These are phyloP conservation scores for Lophotriccus pileatus DNA, from an alignment of 2,797 vertebrate genomes.

Conservation along the genomic window DNA sequence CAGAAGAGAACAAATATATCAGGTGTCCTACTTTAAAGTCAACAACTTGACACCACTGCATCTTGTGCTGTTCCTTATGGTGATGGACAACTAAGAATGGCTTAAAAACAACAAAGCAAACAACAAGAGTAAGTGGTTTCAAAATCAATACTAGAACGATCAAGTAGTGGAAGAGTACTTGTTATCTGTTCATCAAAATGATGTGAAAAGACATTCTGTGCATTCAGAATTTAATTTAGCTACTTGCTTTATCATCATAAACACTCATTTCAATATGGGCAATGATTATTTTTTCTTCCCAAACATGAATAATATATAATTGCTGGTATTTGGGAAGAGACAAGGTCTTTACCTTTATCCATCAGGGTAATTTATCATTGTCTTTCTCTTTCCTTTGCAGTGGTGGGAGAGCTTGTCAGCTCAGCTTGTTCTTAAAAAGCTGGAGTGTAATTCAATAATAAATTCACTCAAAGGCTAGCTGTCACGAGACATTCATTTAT, in stretches of 20 bases:
- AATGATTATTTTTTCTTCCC: constrained; percentile 58
- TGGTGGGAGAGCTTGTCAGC: constrained; percentile 66
- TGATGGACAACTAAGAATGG: constrained; percentile 59
- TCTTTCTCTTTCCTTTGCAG: constrained; percentile 53
- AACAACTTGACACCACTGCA: background rate
- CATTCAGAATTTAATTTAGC: constrained; percentile 63
- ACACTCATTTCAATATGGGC: constrained; percentile 64
- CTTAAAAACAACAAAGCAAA: constrained; percentile 65
- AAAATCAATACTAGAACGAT: constrained; percentile 75
- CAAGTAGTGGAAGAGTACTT: constrained; percentile 67
- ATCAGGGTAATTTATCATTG: constrained; percentile 73
- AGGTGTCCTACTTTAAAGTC: constrained; percentile 10
- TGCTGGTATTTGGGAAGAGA: constrained; percentile 69
- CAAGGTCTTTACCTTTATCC: constrained; percentile 68
- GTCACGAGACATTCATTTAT: constrained; percentile 70
- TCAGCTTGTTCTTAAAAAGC: constrained; percentile 73
- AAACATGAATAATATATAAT: constrained; percentile 75
- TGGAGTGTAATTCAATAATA: constrained; percentile 77
- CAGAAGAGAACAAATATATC: constrained; percentile 18
- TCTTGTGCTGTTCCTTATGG: constrained; percentile 12
- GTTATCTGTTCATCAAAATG: constrained; percentile 72
- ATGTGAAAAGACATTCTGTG: constrained; percentile 46
- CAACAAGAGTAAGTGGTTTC: constrained; percentile 58
- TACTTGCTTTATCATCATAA: constrained; percentile 72
- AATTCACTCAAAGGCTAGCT: constrained; percentile 71